phyloP scores from a whole-genome alignment of 2,797 vertebrate species.

The Lacerta agilis region DNA sequence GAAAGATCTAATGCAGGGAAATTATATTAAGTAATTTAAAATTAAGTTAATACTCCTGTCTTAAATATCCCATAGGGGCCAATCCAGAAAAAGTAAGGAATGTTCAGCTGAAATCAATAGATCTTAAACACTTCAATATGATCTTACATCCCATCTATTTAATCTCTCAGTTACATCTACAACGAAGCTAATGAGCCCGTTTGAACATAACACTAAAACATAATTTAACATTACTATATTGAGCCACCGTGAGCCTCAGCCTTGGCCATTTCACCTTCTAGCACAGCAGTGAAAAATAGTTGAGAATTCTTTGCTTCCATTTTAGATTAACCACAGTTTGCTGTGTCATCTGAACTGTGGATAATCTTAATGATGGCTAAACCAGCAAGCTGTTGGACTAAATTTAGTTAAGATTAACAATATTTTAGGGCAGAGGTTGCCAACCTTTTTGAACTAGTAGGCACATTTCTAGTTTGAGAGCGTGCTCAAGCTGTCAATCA shows the following conservation, averaged over 20 bases:
- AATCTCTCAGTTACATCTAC: too few relatives aligned
- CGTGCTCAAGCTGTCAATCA: too few relatives aligned
- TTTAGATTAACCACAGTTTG: neutral
- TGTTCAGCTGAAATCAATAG: neutral
- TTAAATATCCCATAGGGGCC: neutral
- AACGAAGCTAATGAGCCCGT: neutral
- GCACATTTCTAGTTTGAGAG: too few relatives aligned
- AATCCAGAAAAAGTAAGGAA: neutral
- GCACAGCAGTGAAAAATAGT: neutral
- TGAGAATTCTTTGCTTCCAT: neutral
- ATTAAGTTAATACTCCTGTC: neutral
- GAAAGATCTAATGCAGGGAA: neutral
- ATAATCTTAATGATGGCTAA: neutral
- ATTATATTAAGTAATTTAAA: neutral
- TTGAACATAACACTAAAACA: neutral
- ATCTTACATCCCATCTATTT: neutral
- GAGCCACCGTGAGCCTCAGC: neutral
- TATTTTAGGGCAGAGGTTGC: neutral
- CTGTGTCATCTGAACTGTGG: neutral
- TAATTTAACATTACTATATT: neutral
- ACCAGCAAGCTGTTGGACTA: neutral
- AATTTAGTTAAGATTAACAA: neutral
- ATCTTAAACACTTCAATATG: neutral
- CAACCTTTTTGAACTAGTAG: too few relatives aligned
- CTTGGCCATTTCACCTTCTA: neutral